A percentile compares a stretch with the other conserved stretches of the same genome.
Conservation (phyloP, 2,113 vertebrate species). For the Brachyhypopomus occidentalis region DNA sequence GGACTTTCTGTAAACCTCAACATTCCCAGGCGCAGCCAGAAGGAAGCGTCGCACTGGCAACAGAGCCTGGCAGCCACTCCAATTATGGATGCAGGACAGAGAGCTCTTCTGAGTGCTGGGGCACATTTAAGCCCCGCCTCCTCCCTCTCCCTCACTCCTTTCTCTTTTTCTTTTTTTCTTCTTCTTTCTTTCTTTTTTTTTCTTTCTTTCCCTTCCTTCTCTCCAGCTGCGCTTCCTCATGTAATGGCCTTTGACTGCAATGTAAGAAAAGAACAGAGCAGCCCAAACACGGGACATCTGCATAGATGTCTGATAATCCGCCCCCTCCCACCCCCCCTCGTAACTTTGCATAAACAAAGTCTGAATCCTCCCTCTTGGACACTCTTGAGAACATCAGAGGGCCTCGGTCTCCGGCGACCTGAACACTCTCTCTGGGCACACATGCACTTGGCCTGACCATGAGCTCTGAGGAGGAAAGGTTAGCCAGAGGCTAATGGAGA, state of each 20-base stretch:
- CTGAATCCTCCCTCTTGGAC: slow-evolving; percentile 63
- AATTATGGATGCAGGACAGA: slow-evolving; percentile 30
- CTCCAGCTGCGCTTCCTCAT: slow-evolving; percentile 39
- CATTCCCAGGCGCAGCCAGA: slow-evolving; percentile 32
- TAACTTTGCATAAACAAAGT: slow-evolving; percentile 71
- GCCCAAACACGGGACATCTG: slow-evolving; percentile 68
- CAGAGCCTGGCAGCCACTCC: slow-evolving; percentile 18
- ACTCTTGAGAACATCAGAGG: slow-evolving; percentile 65
- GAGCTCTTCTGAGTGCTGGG: slow-evolving; percentile 16
- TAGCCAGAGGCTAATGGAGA: slow-evolving; percentile 71
- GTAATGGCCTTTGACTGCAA: slow-evolving; percentile 56
- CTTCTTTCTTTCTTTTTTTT: background rate
- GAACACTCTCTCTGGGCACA: slow-evolving; percentile 63
- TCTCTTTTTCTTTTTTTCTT: background rate
- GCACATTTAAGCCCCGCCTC: slow-evolving; percentile 30
- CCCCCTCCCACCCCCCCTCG: slow-evolving; percentile 50
- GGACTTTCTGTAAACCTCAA: slow-evolving; percentile 48
- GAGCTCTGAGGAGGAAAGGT: slow-evolving; percentile 70
- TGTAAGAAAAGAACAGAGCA: slow-evolving; percentile 59
- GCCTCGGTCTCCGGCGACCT: slow-evolving; percentile 60
- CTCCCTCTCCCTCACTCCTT: slow-evolving; percentile 2
- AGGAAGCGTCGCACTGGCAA: slow-evolving; percentile 22
- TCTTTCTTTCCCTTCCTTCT: slow-evolving; percentile 3
- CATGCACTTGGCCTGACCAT: slow-evolving; percentile 73
- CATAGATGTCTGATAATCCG: slow-evolving; percentile 45